Conservation (phyloP, 2,797 vertebrate genomes). For the Crossoptilon crossoptilon region DNA sequence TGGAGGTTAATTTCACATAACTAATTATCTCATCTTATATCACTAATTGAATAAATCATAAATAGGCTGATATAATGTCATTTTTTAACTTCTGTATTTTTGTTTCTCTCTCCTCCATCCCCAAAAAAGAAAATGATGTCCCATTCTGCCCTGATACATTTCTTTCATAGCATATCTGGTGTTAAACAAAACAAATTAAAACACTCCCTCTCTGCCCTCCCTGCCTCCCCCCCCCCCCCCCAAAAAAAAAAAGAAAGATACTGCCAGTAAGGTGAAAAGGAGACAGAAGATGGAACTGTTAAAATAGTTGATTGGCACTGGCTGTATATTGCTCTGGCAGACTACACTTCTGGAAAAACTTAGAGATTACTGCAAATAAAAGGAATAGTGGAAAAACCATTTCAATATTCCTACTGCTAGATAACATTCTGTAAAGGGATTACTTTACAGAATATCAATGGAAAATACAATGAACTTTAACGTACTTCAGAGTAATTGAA, state of each 20-base stretch:
- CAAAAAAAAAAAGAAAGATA: neutral
- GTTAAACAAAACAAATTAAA: neutral
- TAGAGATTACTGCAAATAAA: neutral
- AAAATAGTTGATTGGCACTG: neutral
- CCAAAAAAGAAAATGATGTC: neutral
- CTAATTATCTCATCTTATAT: no score
- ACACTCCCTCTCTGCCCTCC: neutral
- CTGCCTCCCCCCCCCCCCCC: no score
- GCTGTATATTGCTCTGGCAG: neutral
- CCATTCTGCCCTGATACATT: neutral
- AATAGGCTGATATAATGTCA: fast-evolving
- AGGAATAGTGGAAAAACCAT: neutral
- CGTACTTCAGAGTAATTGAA: neutral
- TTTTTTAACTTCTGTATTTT: neutral
- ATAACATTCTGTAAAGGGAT: neutral
- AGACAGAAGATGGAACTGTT: neutral
- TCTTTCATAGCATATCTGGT: neutral
- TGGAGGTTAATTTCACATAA: neutral
- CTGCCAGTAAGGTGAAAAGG: neutral
- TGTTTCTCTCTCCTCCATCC: fast-evolving
- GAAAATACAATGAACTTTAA: neutral
- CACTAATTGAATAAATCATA: neutral
- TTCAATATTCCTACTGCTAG: neutral
- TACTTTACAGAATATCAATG: neutral
- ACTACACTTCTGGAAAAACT: neutral